A percentile compares a stretch with the other conserved stretches of the same genome.
These are phyloP conservation scores for Heterodera filipjevi DNA, from an alignment of 2,888 invertebrate genomes.

Conservation along the genomic window DNA sequence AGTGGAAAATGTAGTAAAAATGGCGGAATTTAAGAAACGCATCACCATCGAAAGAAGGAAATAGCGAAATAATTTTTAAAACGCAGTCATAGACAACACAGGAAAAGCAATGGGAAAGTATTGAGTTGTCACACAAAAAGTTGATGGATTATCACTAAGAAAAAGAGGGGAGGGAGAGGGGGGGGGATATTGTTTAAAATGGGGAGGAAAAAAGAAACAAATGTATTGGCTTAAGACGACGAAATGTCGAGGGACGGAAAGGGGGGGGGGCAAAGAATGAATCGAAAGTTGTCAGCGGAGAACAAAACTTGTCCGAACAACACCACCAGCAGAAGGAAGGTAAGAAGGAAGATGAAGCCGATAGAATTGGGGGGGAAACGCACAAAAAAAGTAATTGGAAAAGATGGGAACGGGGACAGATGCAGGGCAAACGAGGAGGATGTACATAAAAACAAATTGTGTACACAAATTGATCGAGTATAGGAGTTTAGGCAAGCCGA, in stretches of 20 bases:
- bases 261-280: neutral
- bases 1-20: too few species aligned
- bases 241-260: neutral
- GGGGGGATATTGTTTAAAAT: neutral
- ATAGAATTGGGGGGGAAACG: neutral
- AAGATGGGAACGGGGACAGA: neutral
- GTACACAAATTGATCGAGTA: neutral
- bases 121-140: neutral
- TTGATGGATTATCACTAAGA: constrained; percentile 2
- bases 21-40: too few species aligned
- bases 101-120: neutral
- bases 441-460: neutral
- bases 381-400: neutral
- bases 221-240: neutral
- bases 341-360: neutral
- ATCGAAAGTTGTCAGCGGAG: neutral
- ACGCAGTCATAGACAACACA: neutral
- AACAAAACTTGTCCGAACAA: neutral
- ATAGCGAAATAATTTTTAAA: neutral
- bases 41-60: too few species aligned
- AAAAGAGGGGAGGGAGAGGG: neutral
- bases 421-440: neutral
- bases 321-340: neutral
- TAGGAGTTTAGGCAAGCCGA: too few species aligned
- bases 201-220: neutral